Evolutionary conservation across 1,140 invertebrate species (phyloP).

Genomic region (Drosophila kohkoa): DNA sequence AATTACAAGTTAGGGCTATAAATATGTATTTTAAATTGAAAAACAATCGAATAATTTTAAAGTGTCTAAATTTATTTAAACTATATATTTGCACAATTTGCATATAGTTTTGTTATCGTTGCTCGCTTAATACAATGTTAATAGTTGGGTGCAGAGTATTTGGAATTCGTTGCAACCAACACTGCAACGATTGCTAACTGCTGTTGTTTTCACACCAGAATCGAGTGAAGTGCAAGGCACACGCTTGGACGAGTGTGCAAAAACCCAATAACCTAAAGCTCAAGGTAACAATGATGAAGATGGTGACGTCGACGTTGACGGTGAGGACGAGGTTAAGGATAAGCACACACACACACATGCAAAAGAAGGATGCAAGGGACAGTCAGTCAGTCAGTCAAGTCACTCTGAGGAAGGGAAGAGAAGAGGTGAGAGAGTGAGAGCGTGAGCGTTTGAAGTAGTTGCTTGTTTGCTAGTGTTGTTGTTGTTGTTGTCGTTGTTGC

Average conservation of each 20-base stretch:
- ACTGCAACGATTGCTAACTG: constrained; percentile 17
- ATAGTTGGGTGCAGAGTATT: constrained; percentile 1
- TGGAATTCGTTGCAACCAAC: constrained; percentile 4
- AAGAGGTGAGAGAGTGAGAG: not conserved
- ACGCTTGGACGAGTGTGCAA: constrained; percentile 69
- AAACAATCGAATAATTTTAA: too few species aligned
- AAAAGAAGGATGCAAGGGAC: constrained; percentile 33
- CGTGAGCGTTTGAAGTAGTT: constrained; percentile 34
- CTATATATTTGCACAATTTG: too few species aligned
- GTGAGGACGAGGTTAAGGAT: constrained; percentile 49
- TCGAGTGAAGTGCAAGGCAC: constrained; percentile 51
- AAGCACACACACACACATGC: constrained; percentile 16
- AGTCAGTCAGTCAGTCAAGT: constrained; percentile 18
- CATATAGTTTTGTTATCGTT: too few species aligned
- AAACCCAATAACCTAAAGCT: constrained; percentile 80
- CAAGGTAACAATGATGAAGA: constrained; percentile 80
- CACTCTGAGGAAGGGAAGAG: not conserved
- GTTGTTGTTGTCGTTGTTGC: constrained; percentile 53
- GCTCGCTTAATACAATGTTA: too few species aligned
- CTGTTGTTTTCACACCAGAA: constrained; percentile 41
- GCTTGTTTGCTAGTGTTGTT: constrained; percentile 65
- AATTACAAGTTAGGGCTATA: too few species aligned
- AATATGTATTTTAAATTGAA: too few species aligned
- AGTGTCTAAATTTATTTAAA: too few species aligned
- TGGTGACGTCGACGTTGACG: constrained; percentile 26